These are phyloP conservation scores for Phrynocephalus forsythii DNA, from an alignment of 2,797 vertebrate species.

Conservation along the genomic window DNA sequence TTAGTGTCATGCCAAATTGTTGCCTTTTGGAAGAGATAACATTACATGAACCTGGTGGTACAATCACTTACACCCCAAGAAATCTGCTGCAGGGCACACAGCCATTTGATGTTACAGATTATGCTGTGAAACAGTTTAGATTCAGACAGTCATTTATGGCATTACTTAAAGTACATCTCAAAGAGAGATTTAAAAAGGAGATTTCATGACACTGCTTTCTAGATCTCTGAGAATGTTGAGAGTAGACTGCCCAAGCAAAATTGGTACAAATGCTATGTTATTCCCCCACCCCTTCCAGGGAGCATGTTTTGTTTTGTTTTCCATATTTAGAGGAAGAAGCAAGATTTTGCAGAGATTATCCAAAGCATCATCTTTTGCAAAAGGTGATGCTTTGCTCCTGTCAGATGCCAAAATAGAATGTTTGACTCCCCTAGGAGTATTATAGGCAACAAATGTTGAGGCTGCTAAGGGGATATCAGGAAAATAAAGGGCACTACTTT, in stretches of 20 bases:
- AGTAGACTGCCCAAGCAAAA: slow-evolving; percentile 43
- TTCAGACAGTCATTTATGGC: slow-evolving; percentile 25
- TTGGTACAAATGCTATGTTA: slow-evolving; percentile 15
- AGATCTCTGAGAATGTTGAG: slow-evolving; percentile 23
- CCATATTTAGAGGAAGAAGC: neutral
- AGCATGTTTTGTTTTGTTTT: neutral
- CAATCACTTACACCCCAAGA: neutral
- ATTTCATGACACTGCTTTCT: neutral
- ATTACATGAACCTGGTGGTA: slow-evolving; percentile 4
- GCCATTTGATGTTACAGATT: neutral
- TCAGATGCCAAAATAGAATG: too few species aligned
- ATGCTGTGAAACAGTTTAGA: slow-evolving; percentile 36
- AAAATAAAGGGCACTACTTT: too few species aligned
- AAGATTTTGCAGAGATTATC: neutral
- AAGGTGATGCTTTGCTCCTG: too few species aligned
- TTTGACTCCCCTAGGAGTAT: too few species aligned
- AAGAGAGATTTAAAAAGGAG: neutral
- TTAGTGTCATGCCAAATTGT: slow-evolving; percentile 41
- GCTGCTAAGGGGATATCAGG: too few species aligned
- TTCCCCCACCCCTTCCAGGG: slow-evolving; percentile 10
- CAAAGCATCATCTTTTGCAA: too few species aligned
- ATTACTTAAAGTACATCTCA: slow-evolving; percentile 17
- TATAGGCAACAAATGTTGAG: too few species aligned
- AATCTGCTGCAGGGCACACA: slow-evolving; percentile 44
- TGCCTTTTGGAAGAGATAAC: neutral